Conservation (phyloP, 2,888 invertebrate species). For the Netelia melanura region DNA sequence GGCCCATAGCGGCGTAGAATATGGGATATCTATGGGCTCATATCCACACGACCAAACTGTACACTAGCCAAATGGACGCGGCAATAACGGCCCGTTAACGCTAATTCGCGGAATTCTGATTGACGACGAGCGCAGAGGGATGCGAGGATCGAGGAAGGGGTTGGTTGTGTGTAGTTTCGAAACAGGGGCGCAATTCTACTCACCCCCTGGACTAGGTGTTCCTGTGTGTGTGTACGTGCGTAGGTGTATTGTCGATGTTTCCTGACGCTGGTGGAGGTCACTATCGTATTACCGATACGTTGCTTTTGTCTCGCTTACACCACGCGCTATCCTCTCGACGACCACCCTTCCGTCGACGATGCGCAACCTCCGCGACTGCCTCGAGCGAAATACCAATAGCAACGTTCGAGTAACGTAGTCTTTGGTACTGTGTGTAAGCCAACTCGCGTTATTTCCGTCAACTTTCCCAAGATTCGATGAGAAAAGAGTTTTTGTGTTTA, state of each 20-base stretch:
- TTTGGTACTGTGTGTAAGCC: not conserved
- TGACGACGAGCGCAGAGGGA: constrained; percentile 82
- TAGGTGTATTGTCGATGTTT: constrained; percentile 29
- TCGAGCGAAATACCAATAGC: constrained; percentile 52
- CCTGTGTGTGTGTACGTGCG: constrained; percentile 29
- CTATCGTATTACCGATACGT: constrained; percentile 50
- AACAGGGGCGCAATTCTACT: constrained; percentile 53
- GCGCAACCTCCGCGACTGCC: constrained; percentile 43
- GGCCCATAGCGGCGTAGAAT: constrained; percentile 81
- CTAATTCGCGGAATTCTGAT: constrained; percentile 85
- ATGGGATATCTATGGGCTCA: constrained; percentile 84
- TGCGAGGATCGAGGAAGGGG: constrained; percentile 62
- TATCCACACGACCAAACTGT: constrained; percentile 83
- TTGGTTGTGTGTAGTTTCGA: constrained; percentile 29
- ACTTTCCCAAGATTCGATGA: too few relatives aligned
- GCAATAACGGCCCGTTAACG: constrained; percentile 85
- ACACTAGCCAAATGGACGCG: constrained; percentile 85
- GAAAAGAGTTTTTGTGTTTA: not conserved
- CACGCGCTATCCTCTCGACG: constrained; percentile 29
- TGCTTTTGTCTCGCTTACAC: constrained; percentile 56
- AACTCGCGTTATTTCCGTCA: not conserved
- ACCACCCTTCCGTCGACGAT: constrained; percentile 32
- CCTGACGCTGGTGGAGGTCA: constrained; percentile 46
- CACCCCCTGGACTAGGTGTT: constrained; percentile 34
- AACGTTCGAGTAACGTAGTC: constrained; percentile 36